Percentiles rank a stretch among this genome's conserved stretches.
Conservation (phyloP, 1,140 invertebrate genomes). For the Neodiprion lecontei region DNA sequence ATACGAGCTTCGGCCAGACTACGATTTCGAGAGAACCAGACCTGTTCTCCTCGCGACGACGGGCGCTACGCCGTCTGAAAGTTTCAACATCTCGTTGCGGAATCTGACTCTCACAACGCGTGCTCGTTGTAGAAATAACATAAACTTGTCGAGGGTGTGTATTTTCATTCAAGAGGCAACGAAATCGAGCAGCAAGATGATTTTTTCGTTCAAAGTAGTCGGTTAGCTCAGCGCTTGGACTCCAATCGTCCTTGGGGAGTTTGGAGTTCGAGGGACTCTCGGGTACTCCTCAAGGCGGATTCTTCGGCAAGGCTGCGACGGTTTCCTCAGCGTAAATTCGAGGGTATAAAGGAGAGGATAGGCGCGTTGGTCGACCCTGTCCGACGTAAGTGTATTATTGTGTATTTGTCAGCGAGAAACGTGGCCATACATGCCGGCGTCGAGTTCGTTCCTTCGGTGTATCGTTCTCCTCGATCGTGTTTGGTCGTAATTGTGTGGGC, state of each 20-base stretch:
- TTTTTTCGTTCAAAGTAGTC: too few relatives aligned
- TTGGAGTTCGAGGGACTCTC: too few relatives aligned
- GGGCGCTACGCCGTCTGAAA: neutral
- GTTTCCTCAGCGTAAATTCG: conserved; percentile 14
- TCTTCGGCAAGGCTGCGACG: neutral
- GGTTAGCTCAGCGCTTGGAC: too few relatives aligned
- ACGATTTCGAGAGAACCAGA: conserved; percentile 2
- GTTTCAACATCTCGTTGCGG: neutral
- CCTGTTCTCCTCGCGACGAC: neutral
- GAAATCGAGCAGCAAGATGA: too few relatives aligned
- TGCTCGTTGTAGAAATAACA: too few relatives aligned
- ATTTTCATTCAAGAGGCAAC: too few relatives aligned
- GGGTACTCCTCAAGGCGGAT: too few relatives aligned
- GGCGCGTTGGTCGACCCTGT: conserved; percentile 28
- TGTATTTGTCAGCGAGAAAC: conserved; percentile 36
- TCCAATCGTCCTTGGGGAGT: too few relatives aligned
- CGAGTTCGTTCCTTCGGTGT: neutral
- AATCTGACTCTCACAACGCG: neutral
- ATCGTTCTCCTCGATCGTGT: neutral
- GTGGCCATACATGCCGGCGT: conserved; percentile 44
- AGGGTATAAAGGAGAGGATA: conserved; percentile 16
- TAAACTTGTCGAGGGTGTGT: too few relatives aligned
- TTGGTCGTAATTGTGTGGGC: conserved; percentile 46
- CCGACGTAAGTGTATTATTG: conserved; percentile 31
- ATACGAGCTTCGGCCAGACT: neutral